Evolutionary conservation across 2,888 invertebrate genomes (phyloP), one percentile per base, ranked within the genome.

Genomic region (Clepsis dumicolana): DNA sequence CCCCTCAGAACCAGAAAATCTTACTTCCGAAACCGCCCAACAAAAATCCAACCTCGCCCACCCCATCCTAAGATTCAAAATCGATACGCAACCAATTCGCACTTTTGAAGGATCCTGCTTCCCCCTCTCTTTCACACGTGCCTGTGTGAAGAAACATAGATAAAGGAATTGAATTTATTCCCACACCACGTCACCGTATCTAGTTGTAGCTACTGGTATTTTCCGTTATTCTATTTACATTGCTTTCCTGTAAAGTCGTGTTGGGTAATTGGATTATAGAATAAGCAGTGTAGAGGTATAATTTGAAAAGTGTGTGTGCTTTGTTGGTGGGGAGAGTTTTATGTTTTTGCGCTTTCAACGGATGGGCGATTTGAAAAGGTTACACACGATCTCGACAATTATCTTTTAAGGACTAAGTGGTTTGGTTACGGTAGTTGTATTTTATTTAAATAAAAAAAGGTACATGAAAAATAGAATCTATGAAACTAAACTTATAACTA

Each of bases 151-250:
- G 81, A 81, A 86, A 88, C 85, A 84, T 75, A 86, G 86, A 90
- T 87, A 89, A 89, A 87, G 89, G 83, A 92, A 91, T 92, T 91
- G 86, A 91, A 92, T 92, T 90, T 89, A 82, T 82, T 78, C 87
- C 76, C 78, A 77, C 78, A 90, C 89, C 76, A 79, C 74, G 75
- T 75, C 72, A 77, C 12, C 73, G 72, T 72, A 73, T 72, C 65
- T 64, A 71, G 82, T 83, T 79, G 78, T 80, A 81, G 72, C 78
- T 78, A 82, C 71, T 71, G 75, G 75, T 74, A 78, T 80, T 82
- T 85, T 77, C 74, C 67, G 65, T 38, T 63, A 8, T 32, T 21
- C 68, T 63, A 21, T 25, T 60, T 81, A 74, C 82, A 81, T 71
- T 74, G 73, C 78, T 64, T 29, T 54, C 12, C 38, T 32, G 44